These are phyloP conservation scores for Heloderma charlesbogerti DNA, from an alignment of 2,113 vertebrate genomes.

Conservation along the genomic window DNA sequence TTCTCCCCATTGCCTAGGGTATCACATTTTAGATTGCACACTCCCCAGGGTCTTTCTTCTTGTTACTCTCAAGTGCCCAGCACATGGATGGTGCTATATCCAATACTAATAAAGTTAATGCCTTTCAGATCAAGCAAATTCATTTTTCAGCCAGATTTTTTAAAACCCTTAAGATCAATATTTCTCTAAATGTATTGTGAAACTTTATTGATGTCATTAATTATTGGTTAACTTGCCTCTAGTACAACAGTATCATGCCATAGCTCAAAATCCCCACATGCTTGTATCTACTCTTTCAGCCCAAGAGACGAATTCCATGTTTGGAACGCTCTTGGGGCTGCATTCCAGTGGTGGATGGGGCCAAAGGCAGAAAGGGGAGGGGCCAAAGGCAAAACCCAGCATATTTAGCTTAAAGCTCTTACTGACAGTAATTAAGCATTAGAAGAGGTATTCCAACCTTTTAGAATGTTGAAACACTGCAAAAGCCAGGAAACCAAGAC, in stretches of 20 bases:
- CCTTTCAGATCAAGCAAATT: background rate
- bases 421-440: too few species aligned
- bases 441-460: too few species aligned
- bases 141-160: background rate
- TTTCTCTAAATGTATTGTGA: background rate
- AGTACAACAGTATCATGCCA: background rate
- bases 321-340: too few species aligned
- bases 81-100: background rate
- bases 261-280: background rate
- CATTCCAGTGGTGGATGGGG: too few species aligned
- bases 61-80: background rate
- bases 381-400: too few species aligned
- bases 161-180: background rate
- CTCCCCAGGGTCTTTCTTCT: background rate
- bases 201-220: background rate
- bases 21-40: background rate
- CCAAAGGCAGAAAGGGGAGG: too few species aligned
- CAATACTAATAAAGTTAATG: background rate
- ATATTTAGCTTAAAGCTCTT: too few species aligned
- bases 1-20: too few species aligned
- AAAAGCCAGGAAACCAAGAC: too few species aligned
- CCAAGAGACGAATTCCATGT: too few species aligned
- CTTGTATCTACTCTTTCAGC: background rate
- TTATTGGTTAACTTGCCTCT: background rate
- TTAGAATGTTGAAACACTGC: too few species aligned